Conservation (phyloP, 2,888 invertebrate species). For the Leptarthrus brevirostris region DNA sequence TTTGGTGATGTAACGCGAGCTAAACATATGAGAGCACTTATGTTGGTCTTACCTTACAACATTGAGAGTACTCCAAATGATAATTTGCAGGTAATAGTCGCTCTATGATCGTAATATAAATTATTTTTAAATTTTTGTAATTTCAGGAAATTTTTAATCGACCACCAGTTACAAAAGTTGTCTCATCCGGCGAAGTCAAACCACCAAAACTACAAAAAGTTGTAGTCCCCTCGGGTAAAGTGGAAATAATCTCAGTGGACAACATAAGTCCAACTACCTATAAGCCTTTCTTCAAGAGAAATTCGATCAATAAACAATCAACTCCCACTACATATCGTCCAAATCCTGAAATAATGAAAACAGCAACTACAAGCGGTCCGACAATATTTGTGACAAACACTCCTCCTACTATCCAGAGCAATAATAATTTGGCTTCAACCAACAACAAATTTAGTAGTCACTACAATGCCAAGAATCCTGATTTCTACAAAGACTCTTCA, state of each 20-base stretch:
- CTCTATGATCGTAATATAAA: no score
- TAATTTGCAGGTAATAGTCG: slow-evolving; percentile 60
- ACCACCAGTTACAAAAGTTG: slow-evolving; percentile 64
- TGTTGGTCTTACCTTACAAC: slow-evolving; percentile 66
- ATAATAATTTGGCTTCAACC: slow-evolving; percentile 40
- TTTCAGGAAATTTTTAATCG: slow-evolving; percentile 64
- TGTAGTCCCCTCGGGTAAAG: slow-evolving; percentile 58
- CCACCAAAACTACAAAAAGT: slow-evolving; percentile 62
- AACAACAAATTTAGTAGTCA: slow-evolving; percentile 65
- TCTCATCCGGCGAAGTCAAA: slow-evolving; percentile 61
- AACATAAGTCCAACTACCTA: slow-evolving; percentile 68
- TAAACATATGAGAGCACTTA: slow-evolving; percentile 66
- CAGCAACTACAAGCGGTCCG: neutral
- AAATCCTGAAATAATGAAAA: slow-evolving; percentile 40
- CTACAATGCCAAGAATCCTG: slow-evolving; percentile 65
- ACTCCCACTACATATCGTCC: slow-evolving; percentile 57
- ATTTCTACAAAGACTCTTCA: slow-evolving; percentile 56
- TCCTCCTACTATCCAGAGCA: neutral
- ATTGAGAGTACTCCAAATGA: slow-evolving; percentile 64
- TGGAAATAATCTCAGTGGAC: slow-evolving; percentile 58
- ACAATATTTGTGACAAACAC: neutral
- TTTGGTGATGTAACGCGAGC: slow-evolving; percentile 65
- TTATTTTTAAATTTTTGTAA: no score
- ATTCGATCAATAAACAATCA: slow-evolving; percentile 54
- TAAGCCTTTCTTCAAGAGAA: slow-evolving; percentile 64